phyloP scores from a whole-genome alignment of 2,113 vertebrate genomes.

The Motacilla tschutschensis region DNA sequence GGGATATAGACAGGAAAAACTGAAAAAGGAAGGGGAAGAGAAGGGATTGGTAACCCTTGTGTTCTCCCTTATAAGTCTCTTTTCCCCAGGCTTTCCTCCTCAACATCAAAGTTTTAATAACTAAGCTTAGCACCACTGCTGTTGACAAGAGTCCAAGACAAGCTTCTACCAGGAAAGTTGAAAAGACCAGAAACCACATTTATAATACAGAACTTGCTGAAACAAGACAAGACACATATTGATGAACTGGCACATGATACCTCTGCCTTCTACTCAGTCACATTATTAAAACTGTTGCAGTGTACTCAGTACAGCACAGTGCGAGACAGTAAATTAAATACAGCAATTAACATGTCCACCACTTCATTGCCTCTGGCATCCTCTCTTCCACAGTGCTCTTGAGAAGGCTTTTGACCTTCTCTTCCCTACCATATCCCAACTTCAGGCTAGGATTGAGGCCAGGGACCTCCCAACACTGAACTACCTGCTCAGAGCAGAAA shows the following conservation, averaged over 20 bases:
- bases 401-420: not conserved
- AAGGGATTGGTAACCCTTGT: not conserved
- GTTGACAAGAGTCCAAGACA: slow-evolving; percentile 28
- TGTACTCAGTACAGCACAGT: not conserved
- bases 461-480: not conserved
- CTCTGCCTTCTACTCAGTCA: not conserved
- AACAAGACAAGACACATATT: slow-evolving; percentile 41
- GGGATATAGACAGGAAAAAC: not conserved
- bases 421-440: not conserved
- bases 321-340: not conserved
- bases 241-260: slow-evolving; percentile 2
- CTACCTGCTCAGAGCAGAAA: not conserved
- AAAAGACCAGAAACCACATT: slow-evolving; percentile 15
- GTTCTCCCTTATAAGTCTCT: not conserved
- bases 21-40: not conserved
- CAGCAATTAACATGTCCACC: not conserved
- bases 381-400: not conserved
- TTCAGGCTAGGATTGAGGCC: not conserved
- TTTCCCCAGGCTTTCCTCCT: slow-evolving; percentile 1
- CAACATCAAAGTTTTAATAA: slow-evolving; percentile 25
- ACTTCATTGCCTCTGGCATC: not conserved
- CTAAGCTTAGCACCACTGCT: not conserved
- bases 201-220: not conserved
- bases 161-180: slow-evolving; percentile 7
- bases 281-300: not conserved